Evolutionary conservation across 2,113 vertebrate genomes (phyloP).

Genomic region (Otolemur garnettii): DNA sequence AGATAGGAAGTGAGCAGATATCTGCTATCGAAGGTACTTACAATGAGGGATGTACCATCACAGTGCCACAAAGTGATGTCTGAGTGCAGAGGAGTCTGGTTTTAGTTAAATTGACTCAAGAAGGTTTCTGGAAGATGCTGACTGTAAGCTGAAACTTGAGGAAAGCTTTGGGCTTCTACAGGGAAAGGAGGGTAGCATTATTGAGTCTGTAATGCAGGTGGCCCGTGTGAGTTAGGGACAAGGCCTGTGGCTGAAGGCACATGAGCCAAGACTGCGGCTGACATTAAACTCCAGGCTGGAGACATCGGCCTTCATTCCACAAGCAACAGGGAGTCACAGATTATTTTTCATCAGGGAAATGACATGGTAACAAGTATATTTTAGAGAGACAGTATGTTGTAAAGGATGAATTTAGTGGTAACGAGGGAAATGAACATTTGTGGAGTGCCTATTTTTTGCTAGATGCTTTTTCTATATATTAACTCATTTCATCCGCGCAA

Average conservation of each 20-base stretch:
- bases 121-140: not conserved
- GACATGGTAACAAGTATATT: not conserved
- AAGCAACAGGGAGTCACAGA: not conserved
- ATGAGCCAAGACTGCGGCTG: not conserved
- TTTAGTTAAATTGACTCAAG: not conserved
- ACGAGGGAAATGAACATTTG: not conserved
- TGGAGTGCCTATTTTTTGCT: not conserved
- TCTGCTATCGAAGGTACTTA: not conserved
- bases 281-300: not conserved
- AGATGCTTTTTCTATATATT: not conserved
- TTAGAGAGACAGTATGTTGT: not conserved
- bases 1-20: not conserved
- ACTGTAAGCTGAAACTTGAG: not conserved
- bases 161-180: not conserved
- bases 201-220: accelerated
- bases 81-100: not conserved
- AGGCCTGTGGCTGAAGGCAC: not conserved
- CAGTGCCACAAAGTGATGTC: not conserved
- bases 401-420: not conserved
- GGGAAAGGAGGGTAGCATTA: accelerated
- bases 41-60: not conserved
- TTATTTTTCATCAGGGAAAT: not conserved
- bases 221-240: accelerated
- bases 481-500: not conserved
- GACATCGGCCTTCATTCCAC: not conserved